Evolutionary conservation across 2,113 vertebrate genomes (phyloP), one percentile per base, ranked within the genome.

Genomic region (Nerophis lumbriciformis): DNA sequence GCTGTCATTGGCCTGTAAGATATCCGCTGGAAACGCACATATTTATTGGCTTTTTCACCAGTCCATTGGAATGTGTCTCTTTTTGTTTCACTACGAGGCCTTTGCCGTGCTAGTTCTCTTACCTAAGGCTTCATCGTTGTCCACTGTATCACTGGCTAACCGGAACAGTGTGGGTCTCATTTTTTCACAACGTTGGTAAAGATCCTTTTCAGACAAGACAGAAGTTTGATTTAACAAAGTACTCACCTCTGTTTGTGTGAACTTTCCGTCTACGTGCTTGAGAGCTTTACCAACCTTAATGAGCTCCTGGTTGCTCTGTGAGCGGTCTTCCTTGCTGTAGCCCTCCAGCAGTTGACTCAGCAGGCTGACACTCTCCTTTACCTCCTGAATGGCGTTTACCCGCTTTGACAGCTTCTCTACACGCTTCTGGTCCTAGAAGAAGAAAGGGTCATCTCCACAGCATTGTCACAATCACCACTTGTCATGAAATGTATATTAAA

Each of bases 401-500:
- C 97, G 88, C 89, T 95, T 96, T 0, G 97, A 98, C 54, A 98
- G 95, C 82, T 97, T 98, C 78, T 99, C 95, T 91, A 96, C 95
- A 8, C 95, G 93, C 71, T 96, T 97, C 80, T 98, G 95, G 77
- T 99, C 97, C 97, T 92, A 49, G 7, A 39, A 48, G 16, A 28
- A 47, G 0, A 52, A 1, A 4, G 3, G 5, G 39, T 6, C 19
- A 5, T 47, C 48, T 37, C 35, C 49, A 7, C 16, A 51, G 50
- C 50, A 28, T 5, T 21, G 3, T 42, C 39, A 42, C 8, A 9
- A 42, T 3, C 28, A 28, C 28, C 28, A 28, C 28, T 28, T 28
- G 28, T 48, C 14, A 48, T n/a, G 48, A 6, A 1, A 6, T 15
- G 5, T 15, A 1, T 48, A 6, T 48, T 48, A 48, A 48, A 45